Base-by-base conservation (phyloP, 2,888 invertebrate species). In the Pharmacophagus antenor region DNA sequence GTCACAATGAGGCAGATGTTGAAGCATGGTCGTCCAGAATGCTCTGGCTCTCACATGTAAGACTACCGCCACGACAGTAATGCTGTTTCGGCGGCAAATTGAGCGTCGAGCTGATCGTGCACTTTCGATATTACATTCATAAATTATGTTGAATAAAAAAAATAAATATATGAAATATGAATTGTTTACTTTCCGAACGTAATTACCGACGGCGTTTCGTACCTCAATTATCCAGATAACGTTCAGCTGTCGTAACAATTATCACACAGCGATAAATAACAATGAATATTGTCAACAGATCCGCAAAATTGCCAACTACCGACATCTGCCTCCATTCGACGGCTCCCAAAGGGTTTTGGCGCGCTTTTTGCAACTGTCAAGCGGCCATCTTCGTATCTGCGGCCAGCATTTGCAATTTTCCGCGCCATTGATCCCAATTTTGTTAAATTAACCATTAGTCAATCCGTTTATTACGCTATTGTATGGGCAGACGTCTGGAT, bases 301-400 rank as follows among this genome's bases (percentile, higher is more conserved):
- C 71, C 70, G 68, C 67, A 71, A 74, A 80, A 81, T 82, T 74
- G 75, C 78, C 82, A 86, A 88, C 88, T 85, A 79, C 80, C 77
- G 77, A 78, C 89, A 88, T 89, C 88, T 88, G 87, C 74, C 72
- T 65, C 72, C 70, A 64, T 47, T 71, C 80, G 80, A 79, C 80
- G 76, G 76, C 67, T 89, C 88, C 88, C 89, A 88, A 89, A 89
- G 88, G 89, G 88, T 84, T 84, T 87, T 83, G 77, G 82, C 82
- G 82, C 83, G 74, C 77, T 78, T 76, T 71, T 75, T 76, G 72
- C 79, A 78, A 80, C 80, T 84, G 81, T 82, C 82, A 81, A 73
- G 70, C 82, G 74, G 82, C 85, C 85, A 85, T 85, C 80, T 86
- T 84, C 67, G 63, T 63, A 67, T 67, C 66, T 73, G 80, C 80